Conservation (phyloP, 2,797 vertebrate species). For the Sphenodon punctatus region DNA sequence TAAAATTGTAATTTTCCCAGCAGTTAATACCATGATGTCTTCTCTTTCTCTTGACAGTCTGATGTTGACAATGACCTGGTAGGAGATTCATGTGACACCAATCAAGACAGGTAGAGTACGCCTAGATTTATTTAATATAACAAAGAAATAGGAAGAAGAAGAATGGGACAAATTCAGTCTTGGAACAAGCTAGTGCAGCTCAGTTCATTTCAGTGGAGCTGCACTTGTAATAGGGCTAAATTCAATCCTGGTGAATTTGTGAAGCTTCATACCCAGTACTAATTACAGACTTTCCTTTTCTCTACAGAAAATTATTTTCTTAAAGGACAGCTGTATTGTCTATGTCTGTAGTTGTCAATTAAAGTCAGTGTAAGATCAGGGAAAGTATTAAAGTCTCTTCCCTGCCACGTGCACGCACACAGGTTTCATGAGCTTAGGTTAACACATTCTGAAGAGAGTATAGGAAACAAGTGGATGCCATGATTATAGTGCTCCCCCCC, state of each 20-base stretch:
- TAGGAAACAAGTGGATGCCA: not conserved
- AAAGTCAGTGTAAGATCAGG: not conserved
- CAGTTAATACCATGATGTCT: not conserved
- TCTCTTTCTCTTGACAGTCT: conserved; percentile 80
- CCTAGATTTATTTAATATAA: not conserved
- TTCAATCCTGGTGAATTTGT: not conserved
- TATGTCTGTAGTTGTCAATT: not conserved
- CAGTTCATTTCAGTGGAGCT: not conserved
- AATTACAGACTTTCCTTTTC: not conserved
- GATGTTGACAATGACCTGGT: conserved; percentile 95
- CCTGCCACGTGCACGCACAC: not conserved
- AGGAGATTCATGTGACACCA: conserved; percentile 98
- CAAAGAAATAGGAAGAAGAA: not conserved
- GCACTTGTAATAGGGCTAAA: not conserved
- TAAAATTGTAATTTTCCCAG: not conserved
- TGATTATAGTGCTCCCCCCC: too few relatives aligned
- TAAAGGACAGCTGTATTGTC: not conserved
- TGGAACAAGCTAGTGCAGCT: not conserved
- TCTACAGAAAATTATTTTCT: not conserved
- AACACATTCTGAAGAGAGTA: not conserved
- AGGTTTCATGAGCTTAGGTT: not conserved
- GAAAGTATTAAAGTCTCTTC: rapidly evolving
- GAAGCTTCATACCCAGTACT: not conserved
- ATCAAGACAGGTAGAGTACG: conserved; percentile 92
- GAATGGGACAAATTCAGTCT: not conserved